Conservation (phyloP, 2,888 invertebrate species). For the Lochmaea capreae region DNA sequence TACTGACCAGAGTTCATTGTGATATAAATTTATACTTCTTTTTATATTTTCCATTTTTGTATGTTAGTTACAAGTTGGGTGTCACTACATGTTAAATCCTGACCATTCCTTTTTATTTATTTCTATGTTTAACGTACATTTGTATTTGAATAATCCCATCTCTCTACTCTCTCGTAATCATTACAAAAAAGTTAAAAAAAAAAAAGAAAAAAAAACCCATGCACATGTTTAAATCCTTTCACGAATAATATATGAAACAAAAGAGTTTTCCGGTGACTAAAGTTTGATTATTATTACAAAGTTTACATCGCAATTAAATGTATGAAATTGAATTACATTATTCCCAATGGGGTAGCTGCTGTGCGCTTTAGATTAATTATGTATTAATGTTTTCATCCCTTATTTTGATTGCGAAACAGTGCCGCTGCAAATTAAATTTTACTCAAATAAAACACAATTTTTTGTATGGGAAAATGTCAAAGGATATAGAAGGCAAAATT, state of each 20-base stretch:
- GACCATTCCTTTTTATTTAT: background rate
- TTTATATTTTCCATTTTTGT: no score
- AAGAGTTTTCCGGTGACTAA: conserved; percentile 6
- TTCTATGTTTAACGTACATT: background rate
- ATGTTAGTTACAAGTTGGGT: background rate
- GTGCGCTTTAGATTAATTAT: conserved; percentile 7
- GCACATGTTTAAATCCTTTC: conserved; percentile 1
- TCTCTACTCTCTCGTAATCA: background rate
- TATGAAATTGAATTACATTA: conserved; percentile 7
- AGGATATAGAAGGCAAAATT: no score
- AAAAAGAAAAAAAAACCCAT: background rate
- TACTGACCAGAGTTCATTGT: no score
- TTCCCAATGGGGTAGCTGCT: background rate
- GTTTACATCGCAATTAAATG: conserved; percentile 2
- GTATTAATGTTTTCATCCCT: conserved; percentile 11
- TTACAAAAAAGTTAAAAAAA: background rate
- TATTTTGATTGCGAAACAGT: conserved; percentile 5
- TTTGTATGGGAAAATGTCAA: no score
- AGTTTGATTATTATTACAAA: conserved; percentile 2
- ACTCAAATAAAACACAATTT: background rate
- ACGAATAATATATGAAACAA: background rate
- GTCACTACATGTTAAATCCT: background rate
- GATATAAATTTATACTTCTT: no score
- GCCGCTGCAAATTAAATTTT: background rate
- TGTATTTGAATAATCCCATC: background rate